Evolutionary conservation across 2,797 vertebrate genomes (phyloP).

Genomic region (Gadopsis bispinosus): DNA sequence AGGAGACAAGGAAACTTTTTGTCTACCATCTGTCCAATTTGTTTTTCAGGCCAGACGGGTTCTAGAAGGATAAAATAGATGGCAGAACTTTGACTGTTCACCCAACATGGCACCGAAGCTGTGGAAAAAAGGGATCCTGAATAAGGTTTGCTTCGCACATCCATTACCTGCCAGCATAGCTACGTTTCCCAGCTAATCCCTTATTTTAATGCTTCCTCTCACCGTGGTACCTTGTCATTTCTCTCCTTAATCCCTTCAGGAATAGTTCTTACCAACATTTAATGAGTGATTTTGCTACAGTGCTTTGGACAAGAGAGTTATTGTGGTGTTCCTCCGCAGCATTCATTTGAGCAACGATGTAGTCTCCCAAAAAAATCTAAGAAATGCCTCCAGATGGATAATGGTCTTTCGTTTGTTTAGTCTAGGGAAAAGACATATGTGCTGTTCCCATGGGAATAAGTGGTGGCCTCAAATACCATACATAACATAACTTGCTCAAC

Average conservation of each 20-base stretch:
- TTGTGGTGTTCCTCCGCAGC: slow-evolving; percentile 12
- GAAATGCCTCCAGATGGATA: slow-evolving; percentile 39
- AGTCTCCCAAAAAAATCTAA: slow-evolving; percentile 25
- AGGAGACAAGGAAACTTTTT: slow-evolving; percentile 51
- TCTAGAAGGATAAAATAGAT: slow-evolving; percentile 55
- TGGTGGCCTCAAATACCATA: slow-evolving; percentile 27
- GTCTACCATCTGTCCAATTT: slow-evolving; percentile 43
- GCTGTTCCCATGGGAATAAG: slow-evolving; percentile 30
- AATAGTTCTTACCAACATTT: slow-evolving; percentile 27
- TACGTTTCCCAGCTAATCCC: slow-evolving; percentile 20
- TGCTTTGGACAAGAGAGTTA: slow-evolving; percentile 21
- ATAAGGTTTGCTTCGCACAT: slow-evolving; percentile 27
- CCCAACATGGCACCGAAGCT: slow-evolving; percentile 37
- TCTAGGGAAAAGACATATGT: slow-evolving; percentile 14
- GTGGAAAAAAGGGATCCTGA: slow-evolving; percentile 23
- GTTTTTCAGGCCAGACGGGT: slow-evolving; percentile 37
- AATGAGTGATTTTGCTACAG: slow-evolving; percentile 33
- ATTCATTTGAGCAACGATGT: slow-evolving; percentile 38
- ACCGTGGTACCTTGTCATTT: slow-evolving; percentile 36
- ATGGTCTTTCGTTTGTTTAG: slow-evolving; percentile 50
- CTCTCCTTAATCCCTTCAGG: slow-evolving; percentile 46
- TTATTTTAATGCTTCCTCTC: slow-evolving; percentile 51
- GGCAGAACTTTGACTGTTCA: slow-evolving; percentile 43
- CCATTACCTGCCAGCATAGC: slow-evolving; percentile 37
- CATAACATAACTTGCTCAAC: background rate